These are phyloP conservation scores for Gadus macrocephalus DNA, from an alignment of 2,113 vertebrate genomes.

Conservation along the genomic window DNA sequence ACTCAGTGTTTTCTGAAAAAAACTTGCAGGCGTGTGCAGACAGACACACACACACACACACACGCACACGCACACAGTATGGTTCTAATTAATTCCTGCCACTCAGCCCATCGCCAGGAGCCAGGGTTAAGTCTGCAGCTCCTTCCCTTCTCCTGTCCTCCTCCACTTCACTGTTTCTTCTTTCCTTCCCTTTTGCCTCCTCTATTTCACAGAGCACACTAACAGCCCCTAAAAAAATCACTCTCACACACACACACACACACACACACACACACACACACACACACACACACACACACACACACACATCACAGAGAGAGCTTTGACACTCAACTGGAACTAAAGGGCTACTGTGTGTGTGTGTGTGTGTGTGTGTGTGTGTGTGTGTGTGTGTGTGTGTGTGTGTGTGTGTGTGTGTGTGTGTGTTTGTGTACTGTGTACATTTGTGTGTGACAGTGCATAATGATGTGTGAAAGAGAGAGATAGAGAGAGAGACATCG, in stretches of 20 bases:
- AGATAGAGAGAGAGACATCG: background rate
- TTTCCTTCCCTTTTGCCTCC: constrained; percentile 22
- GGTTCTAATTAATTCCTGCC: background rate
- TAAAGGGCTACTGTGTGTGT: constrained; percentile 8
- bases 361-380: too few species aligned
- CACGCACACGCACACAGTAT: constrained; percentile 18
- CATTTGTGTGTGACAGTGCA: background rate
- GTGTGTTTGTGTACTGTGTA: constrained; percentile 9
- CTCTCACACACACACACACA: background rate
- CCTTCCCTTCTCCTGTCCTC: constrained; percentile 35
- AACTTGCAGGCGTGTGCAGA: constrained; percentile 1
- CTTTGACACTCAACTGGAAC: constrained; percentile 14
- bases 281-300: constrained; percentile 6
- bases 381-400: background rate
- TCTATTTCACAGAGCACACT: constrained; percentile 21
- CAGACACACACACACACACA: constrained; percentile 1
- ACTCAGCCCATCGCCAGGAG: too few species aligned
- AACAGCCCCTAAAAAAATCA: constrained; percentile 18
- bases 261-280: background rate
- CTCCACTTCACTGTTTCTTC: constrained; percentile 23
- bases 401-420: constrained; percentile 13
- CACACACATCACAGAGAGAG: constrained; percentile 18
- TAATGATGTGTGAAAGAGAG: background rate
- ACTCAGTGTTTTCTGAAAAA: too few species aligned
- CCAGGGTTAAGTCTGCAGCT: background rate